Conservation (phyloP, 2,113 vertebrate genomes). For the Lucifuga dentata region DNA sequence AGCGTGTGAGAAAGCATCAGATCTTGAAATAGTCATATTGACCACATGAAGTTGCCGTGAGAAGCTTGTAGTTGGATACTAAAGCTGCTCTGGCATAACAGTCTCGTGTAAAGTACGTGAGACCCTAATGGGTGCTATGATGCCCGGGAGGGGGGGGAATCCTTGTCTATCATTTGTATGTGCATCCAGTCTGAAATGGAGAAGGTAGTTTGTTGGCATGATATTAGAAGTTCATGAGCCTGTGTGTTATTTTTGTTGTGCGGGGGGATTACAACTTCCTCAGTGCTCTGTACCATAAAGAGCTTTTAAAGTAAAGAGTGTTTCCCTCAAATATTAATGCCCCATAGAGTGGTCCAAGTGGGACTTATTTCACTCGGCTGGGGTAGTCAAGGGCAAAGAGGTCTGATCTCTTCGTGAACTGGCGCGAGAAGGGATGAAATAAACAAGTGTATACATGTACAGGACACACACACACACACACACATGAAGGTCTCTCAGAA, state of each 20-base stretch:
- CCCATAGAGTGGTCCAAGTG: constrained; percentile 56
- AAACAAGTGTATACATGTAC: constrained; percentile 11
- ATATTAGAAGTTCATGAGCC: constrained; percentile 36
- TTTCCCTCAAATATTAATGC: constrained; percentile 79
- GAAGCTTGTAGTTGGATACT: constrained; percentile 5
- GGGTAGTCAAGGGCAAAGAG: constrained; percentile 64
- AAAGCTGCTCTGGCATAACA: not conserved
- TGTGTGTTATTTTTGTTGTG: constrained; percentile 41
- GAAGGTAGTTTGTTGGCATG: not conserved
- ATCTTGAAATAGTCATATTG: constrained; percentile 1
- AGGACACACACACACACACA: constrained; percentile 15
- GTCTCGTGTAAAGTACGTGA: constrained; percentile 19
- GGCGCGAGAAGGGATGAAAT: constrained; percentile 36
- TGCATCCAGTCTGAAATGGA: constrained; percentile 11
- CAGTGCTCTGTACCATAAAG: constrained; percentile 57
- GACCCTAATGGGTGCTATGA: constrained; percentile 23
- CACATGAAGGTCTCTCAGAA: constrained; percentile 39
- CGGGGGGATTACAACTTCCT: constrained; percentile 59
- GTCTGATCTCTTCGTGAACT: constrained; percentile 67
- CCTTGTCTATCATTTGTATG: not conserved
- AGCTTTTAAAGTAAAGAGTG: constrained; percentile 75
- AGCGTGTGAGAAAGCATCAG: not conserved
- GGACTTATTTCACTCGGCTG: constrained; percentile 73
- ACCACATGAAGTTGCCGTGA: not conserved
- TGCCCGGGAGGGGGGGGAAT: not conserved